Base-by-base conservation (phyloP, 2,797 vertebrate genomes). In the Myripristis murdjan region DNA sequence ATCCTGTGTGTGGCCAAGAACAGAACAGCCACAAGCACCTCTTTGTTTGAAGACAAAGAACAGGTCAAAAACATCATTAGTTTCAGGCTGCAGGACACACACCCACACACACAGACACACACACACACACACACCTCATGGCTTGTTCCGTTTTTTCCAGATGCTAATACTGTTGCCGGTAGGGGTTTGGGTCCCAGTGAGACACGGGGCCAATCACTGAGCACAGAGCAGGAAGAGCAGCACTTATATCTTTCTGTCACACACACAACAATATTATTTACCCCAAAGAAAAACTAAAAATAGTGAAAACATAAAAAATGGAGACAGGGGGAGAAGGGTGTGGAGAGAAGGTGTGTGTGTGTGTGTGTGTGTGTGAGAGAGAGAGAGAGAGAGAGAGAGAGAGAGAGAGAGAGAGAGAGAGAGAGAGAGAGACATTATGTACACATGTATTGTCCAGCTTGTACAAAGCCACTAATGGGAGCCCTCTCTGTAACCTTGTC, bases 1-100 rank as follows among this genome's bases (percentile, higher is more conserved):
- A 64, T 73, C 69, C 53, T 78, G 39, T 68, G 59, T 76, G 64
- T 81, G 72, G 71, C 81, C 54, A 51, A 60, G 47, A 73, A 56
- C 73, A 73, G 49, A 60, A 41, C 60, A 77, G 73, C 76, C 79
- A 87, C 79, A 75, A 79, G 80, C 75, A 72, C 65, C 65, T 83
- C 73, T 89, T 87, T 87, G 76, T 89, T 88, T 89, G 60, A 61
- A 84, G 70, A 91, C 77, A 91, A 89, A 89, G 82, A 87, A 61
- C 26, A 51, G 81, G 86, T 92, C 85, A 89, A 83, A 81, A 76
- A 67, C 79, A 79, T 82, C 65, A 79, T 87, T 88, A 83, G 52
- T 79, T 41, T 75, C 63, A 65, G 58, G 64, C 81, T 81, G 54
- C 64, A 82, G 72, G 68, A 86, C 73, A 81, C 75, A 59, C 52